These are phyloP conservation scores for Prunella himalayana DNA, from an alignment of 2,113 vertebrate species.

Conservation along the genomic window DNA sequence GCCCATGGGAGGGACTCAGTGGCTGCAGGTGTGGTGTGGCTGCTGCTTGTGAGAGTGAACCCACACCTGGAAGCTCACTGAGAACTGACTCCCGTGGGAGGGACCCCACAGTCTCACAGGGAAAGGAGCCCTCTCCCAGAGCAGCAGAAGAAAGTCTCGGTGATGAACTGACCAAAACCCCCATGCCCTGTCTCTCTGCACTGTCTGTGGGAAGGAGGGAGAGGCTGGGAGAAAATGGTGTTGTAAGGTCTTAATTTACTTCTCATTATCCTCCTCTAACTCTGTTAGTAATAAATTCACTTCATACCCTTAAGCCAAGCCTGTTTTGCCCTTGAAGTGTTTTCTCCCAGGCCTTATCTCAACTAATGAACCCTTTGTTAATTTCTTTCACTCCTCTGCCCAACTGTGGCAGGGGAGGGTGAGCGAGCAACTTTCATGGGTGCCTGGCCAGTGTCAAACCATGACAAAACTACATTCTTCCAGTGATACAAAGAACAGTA, in stretches of 20 bases:
- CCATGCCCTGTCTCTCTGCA: neutral
- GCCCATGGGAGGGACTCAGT: neutral
- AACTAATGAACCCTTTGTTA: neutral
- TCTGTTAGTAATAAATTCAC: neutral
- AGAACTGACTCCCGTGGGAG: neutral
- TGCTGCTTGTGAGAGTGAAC: neutral
- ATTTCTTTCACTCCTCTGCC: neutral
- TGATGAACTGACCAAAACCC: neutral
- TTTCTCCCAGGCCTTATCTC: neutral
- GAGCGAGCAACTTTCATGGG: rapidly evolving
- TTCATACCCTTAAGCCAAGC: neutral
- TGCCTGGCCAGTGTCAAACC: neutral
- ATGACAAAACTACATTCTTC: neutral
- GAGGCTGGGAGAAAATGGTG: no score
- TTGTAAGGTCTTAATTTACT: neutral
- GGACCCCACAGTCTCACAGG: no score
- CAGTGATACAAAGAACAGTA: neutral
- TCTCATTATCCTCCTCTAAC: neutral
- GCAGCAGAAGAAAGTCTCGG: neutral
- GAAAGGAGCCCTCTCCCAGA: neutral
- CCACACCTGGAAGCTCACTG: rapidly evolving
- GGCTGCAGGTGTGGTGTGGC: no score
- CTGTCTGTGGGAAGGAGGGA: neutral
- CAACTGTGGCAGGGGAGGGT: neutral
- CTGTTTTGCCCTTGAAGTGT: neutral